Evolutionary conservation across 2,888 invertebrate species (phyloP).

Genomic region (Ichneumoninae sp.): DNA sequence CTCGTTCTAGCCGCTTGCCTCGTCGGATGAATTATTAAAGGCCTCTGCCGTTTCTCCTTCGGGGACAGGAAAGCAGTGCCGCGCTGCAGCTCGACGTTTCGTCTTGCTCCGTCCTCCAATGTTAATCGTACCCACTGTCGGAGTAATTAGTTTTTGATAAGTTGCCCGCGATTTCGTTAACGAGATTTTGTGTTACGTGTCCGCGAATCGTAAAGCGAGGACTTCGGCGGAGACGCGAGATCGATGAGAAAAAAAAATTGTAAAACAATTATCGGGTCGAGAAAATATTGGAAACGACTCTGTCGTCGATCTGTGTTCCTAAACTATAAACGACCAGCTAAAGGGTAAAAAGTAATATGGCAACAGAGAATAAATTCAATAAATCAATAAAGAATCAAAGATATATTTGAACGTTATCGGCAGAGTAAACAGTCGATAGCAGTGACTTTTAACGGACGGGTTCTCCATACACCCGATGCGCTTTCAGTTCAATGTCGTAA

Average conservation of each 20-base stretch:
- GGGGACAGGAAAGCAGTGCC: constrained; percentile 18
- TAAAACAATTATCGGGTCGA: not conserved
- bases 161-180: constrained; percentile 30
- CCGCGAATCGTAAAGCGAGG: not conserved
- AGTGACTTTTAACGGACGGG: constrained; percentile 19
- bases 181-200: constrained; percentile 23
- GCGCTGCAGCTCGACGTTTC: constrained; percentile 28
- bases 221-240: not conserved
- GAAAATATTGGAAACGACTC: not conserved
- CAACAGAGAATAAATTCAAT: constrained; percentile 5
- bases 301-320: not conserved
- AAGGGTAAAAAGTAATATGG: not conserved
- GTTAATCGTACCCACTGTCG: constrained; percentile 42
- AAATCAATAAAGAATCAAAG: constrained; percentile 2
- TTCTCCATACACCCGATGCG: constrained; percentile 51
- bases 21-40: constrained; percentile 56
- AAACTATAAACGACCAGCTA: not conserved
- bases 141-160: constrained; percentile 47
- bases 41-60: constrained; percentile 25
- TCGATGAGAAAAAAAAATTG: constrained; percentile 1
- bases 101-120: constrained; percentile 28
- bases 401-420: constrained; percentile 12
- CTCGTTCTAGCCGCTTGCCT: constrained; percentile 48
- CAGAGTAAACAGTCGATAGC: constrained; percentile 66
- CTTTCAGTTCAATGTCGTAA: constrained; percentile 79